Base-by-base conservation (phyloP, 2,888 invertebrate genomes). In the Erebia ligea region DNA sequence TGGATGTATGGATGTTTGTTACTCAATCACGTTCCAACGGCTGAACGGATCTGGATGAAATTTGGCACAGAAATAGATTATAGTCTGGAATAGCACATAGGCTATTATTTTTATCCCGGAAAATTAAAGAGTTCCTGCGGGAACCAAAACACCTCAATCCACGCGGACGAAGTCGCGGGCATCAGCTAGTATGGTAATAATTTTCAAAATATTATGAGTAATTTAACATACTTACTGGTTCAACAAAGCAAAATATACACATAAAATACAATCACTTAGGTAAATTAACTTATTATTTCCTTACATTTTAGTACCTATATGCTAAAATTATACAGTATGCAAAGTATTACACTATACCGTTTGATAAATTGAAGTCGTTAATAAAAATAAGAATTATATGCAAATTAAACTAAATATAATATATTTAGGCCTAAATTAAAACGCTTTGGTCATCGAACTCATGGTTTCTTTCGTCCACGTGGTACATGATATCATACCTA, bases 311-410 rank as follows among this genome's bases (percentile, higher is more conserved):
- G n/a, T 25, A 50, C 8, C 13, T 45, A 45, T 6, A n/a, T 64
- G 63, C 25, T 50, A n/a, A 63, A 63, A 63, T 64, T 64, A 64
- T 40, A 40, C 17, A 58, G n/a, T 34, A n/a, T 15, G n/a, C 3
- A 25, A 25, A 34, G 34, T 34, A 34, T 34, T 34, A 58, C 52
- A 45, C 50, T n/a, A 50, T 50, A n/a, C 19, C 19, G 40, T 65
- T 65, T 54, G 8, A 65, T 65, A 54, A 65, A 54, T 54, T 17
- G 13, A 40, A 65, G n/a, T 40, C n/a, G 15, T 65, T 42, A 65
- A 54, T 56, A 54, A 54, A 10, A 13, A 9, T 54, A 2, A 54
- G 10, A 54, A 54, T 17, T 50, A 52, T 54, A 52, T 54, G 54
- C 19, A 54, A 54, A 52, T 52, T 54, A 40, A 40, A 65, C 54